Evolutionary conservation across 2,888 invertebrate genomes (phyloP), one percentile per base, ranked within the genome.

Genomic region (Alsophila aescularia): DNA sequence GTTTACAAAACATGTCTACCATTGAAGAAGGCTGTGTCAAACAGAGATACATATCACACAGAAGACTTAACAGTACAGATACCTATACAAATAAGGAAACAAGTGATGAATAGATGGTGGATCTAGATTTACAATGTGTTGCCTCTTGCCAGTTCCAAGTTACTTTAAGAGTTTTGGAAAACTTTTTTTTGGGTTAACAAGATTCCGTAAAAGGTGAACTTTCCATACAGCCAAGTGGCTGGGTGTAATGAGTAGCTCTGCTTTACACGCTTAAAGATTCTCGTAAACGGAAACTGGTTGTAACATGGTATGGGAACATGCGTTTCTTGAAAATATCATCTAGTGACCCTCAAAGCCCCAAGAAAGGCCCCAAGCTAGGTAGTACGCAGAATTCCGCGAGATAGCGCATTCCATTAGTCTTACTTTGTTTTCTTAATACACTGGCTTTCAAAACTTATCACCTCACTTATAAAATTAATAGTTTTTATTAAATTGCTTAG

Each of bases 191-290:
- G 45, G 50, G 50, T 51, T 56, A 45, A 60, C 72, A 73, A 72
- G 73, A 66, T 79, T 66, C 79, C 76, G 44, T 77, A 70, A 65
- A 74, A 44, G 69, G 74, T 49, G 43, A 74, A 74, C 76, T 81
- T 80, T 79, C 77, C 64, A 69, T 66, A 58, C 64, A 51, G 58
- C 59, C 36, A 36, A 24, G 32, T 27, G 35, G 34, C 41, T 45
- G 50, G 40, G 43, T 31, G 36, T 50, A 44, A 50, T 39, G 50
- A 37, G 49, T 40, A 56, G 45, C 35, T 51, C 50, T 40, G 43
- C 44, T 50, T 50, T 50, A 47, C 45, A 42, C 36, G 45, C 55
- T 29, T 31, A 40, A 41, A 18, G 35, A 40, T 55, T 40, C 50
- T 56, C 50, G 41, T 45, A 31, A 55, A 13, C 35, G 12, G 42